A percentile compares a stretch with the other conserved stretches of the same genome.
Conservation (phyloP, 2,797 vertebrate species). For the Gymnothorax reevesii region DNA sequence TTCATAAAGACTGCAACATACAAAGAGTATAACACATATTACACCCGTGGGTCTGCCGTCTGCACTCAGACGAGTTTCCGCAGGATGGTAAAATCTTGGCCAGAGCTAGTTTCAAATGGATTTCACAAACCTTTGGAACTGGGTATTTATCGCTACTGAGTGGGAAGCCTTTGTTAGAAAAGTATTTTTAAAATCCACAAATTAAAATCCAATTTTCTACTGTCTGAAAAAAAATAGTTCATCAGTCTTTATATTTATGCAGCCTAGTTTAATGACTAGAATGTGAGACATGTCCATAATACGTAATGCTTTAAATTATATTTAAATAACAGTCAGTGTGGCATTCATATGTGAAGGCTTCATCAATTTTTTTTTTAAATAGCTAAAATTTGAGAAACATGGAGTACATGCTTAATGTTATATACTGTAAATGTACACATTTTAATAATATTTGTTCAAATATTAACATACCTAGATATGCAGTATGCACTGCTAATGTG, state of each 20-base stretch:
- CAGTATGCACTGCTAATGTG: background rate
- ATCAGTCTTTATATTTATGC: background rate
- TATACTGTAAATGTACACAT: background rate
- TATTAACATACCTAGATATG: background rate
- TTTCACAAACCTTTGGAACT: background rate
- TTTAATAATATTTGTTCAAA: background rate
- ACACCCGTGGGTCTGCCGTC: constrained; percentile 9
- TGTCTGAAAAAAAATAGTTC: background rate
- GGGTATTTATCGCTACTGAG: background rate
- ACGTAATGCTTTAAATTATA: too few species aligned
- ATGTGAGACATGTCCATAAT: too few species aligned
- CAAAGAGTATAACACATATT: constrained; percentile 15
- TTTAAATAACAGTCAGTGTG: background rate
- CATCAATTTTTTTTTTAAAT: background rate
- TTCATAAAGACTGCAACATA: constrained; percentile 7
- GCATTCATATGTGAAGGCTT: background rate
- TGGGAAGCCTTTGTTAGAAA: background rate
- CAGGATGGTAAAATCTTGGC: constrained; percentile 4
- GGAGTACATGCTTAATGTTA: background rate
- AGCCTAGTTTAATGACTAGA: too few species aligned
- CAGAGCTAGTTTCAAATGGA: constrained; percentile 11
- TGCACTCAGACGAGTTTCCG: background rate
- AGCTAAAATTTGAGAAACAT: background rate
- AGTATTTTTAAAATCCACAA: background rate
- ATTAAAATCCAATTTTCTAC: background rate